Evolutionary conservation across 2,113 vertebrate genomes (phyloP).

Genomic region (Prietella phreatophila): DNA sequence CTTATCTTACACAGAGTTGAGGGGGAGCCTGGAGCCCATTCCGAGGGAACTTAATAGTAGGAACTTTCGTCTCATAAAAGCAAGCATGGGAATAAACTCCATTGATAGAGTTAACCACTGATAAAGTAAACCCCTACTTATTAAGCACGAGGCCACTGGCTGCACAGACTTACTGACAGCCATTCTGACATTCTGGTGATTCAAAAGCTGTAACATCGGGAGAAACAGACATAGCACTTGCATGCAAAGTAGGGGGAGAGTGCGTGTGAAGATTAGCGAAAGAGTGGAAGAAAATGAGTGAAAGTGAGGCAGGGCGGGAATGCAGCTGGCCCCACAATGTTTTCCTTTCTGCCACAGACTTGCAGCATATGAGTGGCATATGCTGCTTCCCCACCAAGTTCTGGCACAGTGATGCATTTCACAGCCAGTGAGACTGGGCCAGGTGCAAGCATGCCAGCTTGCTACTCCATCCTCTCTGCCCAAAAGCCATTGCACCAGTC

Average conservation of each 20-base stretch:
- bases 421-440: constrained; percentile 35
- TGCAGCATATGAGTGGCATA: constrained; percentile 32
- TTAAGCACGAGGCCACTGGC: no score
- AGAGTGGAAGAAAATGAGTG: neutral
- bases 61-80: neutral
- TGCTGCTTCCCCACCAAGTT: constrained; percentile 25
- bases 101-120: neutral
- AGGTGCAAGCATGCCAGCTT: constrained; percentile 44
- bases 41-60: neutral
- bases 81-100: neutral
- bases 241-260: neutral
- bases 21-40: no score
- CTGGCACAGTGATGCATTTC: constrained; percentile 27
- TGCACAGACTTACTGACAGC: neutral
- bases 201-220: neutral
- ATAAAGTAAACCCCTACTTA: neutral
- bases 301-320: constrained; percentile 19
- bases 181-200: neutral
- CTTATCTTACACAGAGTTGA: no score
- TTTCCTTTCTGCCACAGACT: constrained; percentile 14
- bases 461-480: constrained; percentile 15
- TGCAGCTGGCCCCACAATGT: constrained; percentile 29
- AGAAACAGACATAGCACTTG: neutral
- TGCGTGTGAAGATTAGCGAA: neutral
- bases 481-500: constrained; percentile 1